Conservation (phyloP, 2,113 vertebrate genomes). For the Zingel zingel region DNA sequence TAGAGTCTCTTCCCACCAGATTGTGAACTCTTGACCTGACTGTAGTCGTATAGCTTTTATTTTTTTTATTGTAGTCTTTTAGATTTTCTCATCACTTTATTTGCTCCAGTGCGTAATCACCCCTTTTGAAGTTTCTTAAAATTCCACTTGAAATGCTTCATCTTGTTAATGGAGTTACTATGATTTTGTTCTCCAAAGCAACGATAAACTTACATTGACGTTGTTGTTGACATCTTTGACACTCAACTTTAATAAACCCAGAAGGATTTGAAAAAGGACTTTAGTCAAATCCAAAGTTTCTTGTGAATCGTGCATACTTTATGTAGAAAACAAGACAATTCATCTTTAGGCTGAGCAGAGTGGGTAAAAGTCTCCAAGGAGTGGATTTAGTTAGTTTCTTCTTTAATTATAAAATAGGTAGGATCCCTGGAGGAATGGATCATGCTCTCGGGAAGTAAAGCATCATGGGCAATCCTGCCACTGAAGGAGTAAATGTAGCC, state of each 20-base stretch:
- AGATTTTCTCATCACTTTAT: no score
- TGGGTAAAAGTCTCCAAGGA: conserved; percentile 25
- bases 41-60: neutral
- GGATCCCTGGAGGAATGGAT: conserved; percentile 8
- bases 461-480: conserved; percentile 45
- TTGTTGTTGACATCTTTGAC: conserved; percentile 7
- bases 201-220: neutral
- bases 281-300: neutral
- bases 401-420: conserved; percentile 33
- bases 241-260: conserved; percentile 5
- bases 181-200: neutral
- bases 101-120: neutral
- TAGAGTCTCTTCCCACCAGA: neutral
- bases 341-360: conserved; percentile 27
- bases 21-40: neutral
- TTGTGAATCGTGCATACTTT: neutral
- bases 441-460: conserved; percentile 15
- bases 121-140: neutral
- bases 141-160: neutral
- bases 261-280: conserved; percentile 4
- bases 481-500: conserved; percentile 4
- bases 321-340: neutral
- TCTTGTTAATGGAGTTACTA: neutral
- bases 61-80: neutral
- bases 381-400: conserved; percentile 17